Evolutionary conservation across 1,140 invertebrate species (phyloP), one percentile per base, ranked within the genome.

Genomic region (Orius insidiosus): DNA sequence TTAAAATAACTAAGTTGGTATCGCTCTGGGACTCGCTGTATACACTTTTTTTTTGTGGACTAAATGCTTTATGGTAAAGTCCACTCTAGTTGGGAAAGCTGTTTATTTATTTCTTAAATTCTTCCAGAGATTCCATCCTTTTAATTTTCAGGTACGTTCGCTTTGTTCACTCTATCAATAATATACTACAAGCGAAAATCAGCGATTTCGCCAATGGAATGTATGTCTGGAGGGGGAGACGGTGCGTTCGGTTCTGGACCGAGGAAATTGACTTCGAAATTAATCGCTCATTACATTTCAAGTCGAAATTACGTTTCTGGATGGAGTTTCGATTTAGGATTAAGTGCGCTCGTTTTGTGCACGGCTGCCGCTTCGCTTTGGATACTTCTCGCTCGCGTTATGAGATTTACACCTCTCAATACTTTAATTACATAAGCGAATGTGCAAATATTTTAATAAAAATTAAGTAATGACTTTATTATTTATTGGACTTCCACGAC

Each of bases 381-480:
- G 86, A 85, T 88, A 37, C 63, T 88, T 32, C 67, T 89, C 10
- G 85, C 83, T 10, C 87, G 87, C 63, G 82, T 88, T 50, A 86
- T 88, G 83, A 69, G 85, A 54, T 87, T 86, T 61, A 85, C 80
- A 30, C 49, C 51, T 9, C 24, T 51, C 10, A 44, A 44, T 4
- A 46, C 40, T 24, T 24, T 24, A 24, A 24, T 24, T 24, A 24
- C 24, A 7, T 24, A 24, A 24, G 7, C 24, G 24, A 24, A 7
- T 24, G 24, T 24, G 3, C 3, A 24, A 24, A 24, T 24, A 24
- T 24, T 24, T 3, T 24, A 24, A 24, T 4, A 24, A 24, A 7
- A 24, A 24, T 24, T 24, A 24, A 24, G 24, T 3, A 24, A 24
- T 24, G 24, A 24, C n/a, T n/a, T 24, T 3, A 24, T 7, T 24